Percentiles rank a stretch among this genome's conserved stretches.
phyloP scores from a whole-genome alignment of 2,888 invertebrate species.

The Ophion costatus region DNA sequence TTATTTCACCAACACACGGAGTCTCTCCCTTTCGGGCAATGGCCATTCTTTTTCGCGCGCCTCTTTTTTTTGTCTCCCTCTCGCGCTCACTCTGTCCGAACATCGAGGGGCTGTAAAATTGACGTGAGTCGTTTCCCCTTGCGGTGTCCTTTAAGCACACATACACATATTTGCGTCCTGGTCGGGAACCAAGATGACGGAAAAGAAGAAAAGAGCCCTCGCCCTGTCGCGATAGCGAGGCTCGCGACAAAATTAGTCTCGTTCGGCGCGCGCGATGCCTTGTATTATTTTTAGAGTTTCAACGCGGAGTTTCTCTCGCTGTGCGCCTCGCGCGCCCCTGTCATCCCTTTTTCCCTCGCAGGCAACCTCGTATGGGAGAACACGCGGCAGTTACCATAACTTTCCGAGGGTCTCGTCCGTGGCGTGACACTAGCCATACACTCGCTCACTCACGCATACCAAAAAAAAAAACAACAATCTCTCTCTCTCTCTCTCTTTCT shows the following conservation, averaged over 20 bases:
- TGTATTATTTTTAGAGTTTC: slow-evolving; percentile 80
- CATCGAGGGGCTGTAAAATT: slow-evolving; percentile 51
- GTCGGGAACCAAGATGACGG: slow-evolving; percentile 16
- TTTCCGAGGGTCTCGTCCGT: slow-evolving; percentile 75
- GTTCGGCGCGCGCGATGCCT: slow-evolving; percentile 69
- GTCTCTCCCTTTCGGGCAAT: slow-evolving; percentile 9
- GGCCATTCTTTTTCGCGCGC: slow-evolving; percentile 18
- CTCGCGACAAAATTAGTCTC: slow-evolving; percentile 79
- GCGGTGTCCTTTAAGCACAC: neutral
- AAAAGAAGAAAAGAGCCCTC: slow-evolving; percentile 53
- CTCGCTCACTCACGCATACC: slow-evolving; percentile 79
- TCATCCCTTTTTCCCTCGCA: slow-evolving; percentile 71
- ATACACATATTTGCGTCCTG: slow-evolving; percentile 42
- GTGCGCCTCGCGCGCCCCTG: slow-evolving; percentile 58
- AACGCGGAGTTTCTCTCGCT: slow-evolving; percentile 58
- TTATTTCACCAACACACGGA: slow-evolving; percentile 30
- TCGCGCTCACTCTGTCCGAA: slow-evolving; percentile 6
- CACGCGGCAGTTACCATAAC: slow-evolving; percentile 80
- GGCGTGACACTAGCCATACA: slow-evolving; percentile 81
- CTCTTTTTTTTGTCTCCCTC: slow-evolving; percentile 4
- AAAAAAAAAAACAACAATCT: slow-evolving; percentile 52
- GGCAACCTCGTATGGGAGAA: slow-evolving; percentile 29
- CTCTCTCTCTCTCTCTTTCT: slow-evolving; percentile 6
- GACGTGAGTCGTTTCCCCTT: slow-evolving; percentile 35
- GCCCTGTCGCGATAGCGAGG: slow-evolving; percentile 41